A percentile compares a stretch with the other conserved stretches of the same genome.
These are phyloP conservation scores for Dolichopus griseipennis DNA, from an alignment of 2,888 invertebrate species.

Conservation along the genomic window DNA sequence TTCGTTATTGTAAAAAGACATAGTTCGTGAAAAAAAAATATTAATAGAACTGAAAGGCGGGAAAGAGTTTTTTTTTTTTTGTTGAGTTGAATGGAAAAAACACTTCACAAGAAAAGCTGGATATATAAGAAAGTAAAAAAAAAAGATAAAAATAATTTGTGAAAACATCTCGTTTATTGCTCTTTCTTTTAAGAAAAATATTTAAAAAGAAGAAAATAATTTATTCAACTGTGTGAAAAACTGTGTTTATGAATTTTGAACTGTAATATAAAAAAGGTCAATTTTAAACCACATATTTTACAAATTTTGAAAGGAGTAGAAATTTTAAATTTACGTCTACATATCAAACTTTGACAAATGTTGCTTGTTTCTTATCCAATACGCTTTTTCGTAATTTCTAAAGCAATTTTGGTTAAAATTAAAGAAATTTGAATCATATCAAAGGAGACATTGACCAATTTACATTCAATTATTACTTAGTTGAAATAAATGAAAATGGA, in stretches of 20 bases:
- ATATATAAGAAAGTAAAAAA: too few relatives aligned
- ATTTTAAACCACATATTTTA: neutral
- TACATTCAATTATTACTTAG: too few relatives aligned
- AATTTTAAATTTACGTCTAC: conserved; percentile 1
- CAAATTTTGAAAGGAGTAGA: neutral
- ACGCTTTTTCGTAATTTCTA: neutral
- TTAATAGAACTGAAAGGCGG: too few relatives aligned
- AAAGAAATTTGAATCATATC: neutral
- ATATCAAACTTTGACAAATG: conserved; percentile 1
- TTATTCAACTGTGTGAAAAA: neutral
- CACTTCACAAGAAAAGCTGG: too few relatives aligned
- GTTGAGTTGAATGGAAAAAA: too few relatives aligned
- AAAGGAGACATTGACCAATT: neutral
- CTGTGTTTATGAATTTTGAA: neutral
- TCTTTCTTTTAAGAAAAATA: neutral
- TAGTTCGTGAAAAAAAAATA: too few relatives aligned
- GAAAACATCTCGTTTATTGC: neutral
- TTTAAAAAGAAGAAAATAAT: neutral
- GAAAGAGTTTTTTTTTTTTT: too few relatives aligned
- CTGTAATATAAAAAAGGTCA: neutral
- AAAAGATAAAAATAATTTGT: too few relatives aligned
- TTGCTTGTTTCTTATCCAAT: neutral
- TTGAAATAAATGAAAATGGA: too few relatives aligned
- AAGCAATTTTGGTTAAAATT: neutral
- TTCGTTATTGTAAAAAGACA: too few relatives aligned